These are phyloP conservation scores for Scaptomyza montana DNA, from an alignment of 1,140 invertebrate genomes.

Conservation along the genomic window DNA sequence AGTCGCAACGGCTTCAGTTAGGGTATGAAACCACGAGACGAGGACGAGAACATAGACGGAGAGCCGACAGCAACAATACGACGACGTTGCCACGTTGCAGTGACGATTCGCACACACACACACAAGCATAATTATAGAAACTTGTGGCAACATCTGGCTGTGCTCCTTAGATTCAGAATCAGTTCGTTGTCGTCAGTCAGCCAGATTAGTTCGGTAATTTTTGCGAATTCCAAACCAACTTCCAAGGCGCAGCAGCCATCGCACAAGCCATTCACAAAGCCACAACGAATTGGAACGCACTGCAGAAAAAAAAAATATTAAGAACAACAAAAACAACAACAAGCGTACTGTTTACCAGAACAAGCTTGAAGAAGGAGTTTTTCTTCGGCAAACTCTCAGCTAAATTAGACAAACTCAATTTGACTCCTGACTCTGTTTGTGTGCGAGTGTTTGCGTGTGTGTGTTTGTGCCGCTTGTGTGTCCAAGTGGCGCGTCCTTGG, in stretches of 20 bases:
- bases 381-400: conserved; percentile 28
- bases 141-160: conserved; percentile 69
- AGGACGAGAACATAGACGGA: conserved; percentile 35
- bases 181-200: conserved; percentile 79
- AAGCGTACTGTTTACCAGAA: conserved; percentile 21
- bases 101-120: conserved; percentile 57
- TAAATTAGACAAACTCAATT: conserved; percentile 59
- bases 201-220: conserved; percentile 69
- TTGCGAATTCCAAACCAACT: conserved; percentile 50
- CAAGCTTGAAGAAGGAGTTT: conserved; percentile 13
- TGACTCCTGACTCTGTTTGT: conserved; percentile 46
- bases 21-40: conserved; percentile 20
- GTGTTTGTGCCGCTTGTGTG: conserved; percentile 21
- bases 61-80: conserved; percentile 37
- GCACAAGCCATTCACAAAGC: conserved; percentile 37
- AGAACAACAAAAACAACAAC: conserved; percentile 27
- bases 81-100: conserved; percentile 70
- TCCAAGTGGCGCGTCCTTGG: conserved; percentile 62
- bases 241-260: conserved; percentile 48
- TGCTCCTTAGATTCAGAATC: conserved; percentile 66
- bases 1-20: conserved; percentile 1
- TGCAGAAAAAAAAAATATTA: conserved; percentile 26
- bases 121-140: conserved; percentile 33
- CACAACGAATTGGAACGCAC: conserved; percentile 48
- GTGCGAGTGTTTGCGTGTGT: conserved; percentile 39